phyloP scores from a whole-genome alignment of 2,113 vertebrate genomes.

The Trogon melanurus region DNA sequence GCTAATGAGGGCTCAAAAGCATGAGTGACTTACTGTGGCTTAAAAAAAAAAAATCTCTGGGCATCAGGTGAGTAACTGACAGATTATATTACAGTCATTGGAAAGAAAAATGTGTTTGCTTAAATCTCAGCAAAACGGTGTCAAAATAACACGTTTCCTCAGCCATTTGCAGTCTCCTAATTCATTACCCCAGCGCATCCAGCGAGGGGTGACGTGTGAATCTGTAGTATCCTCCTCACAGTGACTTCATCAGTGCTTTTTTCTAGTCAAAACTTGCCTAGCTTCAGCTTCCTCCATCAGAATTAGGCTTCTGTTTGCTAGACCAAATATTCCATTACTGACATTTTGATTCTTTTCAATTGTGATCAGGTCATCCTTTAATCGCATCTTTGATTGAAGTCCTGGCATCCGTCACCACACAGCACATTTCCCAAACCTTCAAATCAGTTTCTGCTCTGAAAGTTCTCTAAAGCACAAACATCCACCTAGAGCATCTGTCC shows the following conservation, averaged over 20 bases:
- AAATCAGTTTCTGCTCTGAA: conserved; percentile 10
- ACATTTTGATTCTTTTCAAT: background rate
- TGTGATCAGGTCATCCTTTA: background rate
- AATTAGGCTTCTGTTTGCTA: conserved; percentile 42
- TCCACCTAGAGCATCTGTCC: background rate
- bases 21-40: background rate
- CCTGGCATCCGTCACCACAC: background rate
- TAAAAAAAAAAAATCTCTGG: conserved; percentile 12
- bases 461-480: background rate
- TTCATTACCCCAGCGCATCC: background rate
- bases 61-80: background rate
- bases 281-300: background rate
- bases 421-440: background rate
- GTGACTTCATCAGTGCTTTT: background rate
- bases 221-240: background rate
- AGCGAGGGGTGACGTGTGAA: background rate
- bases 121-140: conserved; percentile 21
- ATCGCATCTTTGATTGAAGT: background rate
- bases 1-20: conserved; percentile 23
- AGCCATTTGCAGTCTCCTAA: conserved; percentile 10
- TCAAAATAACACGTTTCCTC: conserved; percentile 21
- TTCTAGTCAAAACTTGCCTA: background rate
- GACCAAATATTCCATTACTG: conserved; percentile 5
- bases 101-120: conserved; percentile 16
- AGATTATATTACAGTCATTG: background rate